phyloP scores from a whole-genome alignment of 2,797 vertebrate genomes.

The Rhynchonycteris naso region DNA sequence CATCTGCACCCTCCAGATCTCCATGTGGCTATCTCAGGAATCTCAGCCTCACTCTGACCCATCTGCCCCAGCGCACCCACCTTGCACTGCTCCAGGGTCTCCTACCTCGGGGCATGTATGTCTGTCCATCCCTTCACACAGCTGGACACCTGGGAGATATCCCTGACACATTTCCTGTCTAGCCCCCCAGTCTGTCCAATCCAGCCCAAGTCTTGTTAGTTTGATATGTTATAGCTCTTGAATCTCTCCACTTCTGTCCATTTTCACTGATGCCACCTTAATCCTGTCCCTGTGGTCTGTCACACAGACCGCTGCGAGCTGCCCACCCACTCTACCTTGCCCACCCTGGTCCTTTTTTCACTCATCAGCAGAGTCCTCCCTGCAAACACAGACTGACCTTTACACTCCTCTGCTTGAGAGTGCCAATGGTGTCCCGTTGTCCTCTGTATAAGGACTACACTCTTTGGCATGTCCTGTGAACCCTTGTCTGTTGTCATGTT shows the following conservation, averaged over 20 bases:
- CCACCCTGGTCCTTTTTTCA: not conserved
- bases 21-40: not conserved
- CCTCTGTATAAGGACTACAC: not conserved
- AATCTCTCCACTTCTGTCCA: not conserved
- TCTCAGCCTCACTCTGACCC: not conserved
- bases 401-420: not conserved
- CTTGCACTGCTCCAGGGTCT: not conserved
- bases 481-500: not conserved
- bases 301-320: not conserved
- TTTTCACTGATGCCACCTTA: not conserved
- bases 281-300: not conserved
- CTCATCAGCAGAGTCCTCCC: not conserved
- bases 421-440: rapidly evolving
- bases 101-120: not conserved
- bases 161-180: not conserved
- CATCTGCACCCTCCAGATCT: rapidly evolving
- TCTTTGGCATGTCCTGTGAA: rapidly evolving
- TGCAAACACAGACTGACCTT: not conserved
- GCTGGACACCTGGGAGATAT: not conserved
- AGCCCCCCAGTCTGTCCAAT: too few relatives aligned
- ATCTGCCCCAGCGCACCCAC: not conserved
- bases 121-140: not conserved
- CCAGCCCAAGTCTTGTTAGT: not conserved
- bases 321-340: not conserved
- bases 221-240: not conserved